Evolutionary conservation across 2,888 invertebrate species (phyloP), one percentile per base, ranked within the genome.

Genomic region (Ectemnius continuus): DNA sequence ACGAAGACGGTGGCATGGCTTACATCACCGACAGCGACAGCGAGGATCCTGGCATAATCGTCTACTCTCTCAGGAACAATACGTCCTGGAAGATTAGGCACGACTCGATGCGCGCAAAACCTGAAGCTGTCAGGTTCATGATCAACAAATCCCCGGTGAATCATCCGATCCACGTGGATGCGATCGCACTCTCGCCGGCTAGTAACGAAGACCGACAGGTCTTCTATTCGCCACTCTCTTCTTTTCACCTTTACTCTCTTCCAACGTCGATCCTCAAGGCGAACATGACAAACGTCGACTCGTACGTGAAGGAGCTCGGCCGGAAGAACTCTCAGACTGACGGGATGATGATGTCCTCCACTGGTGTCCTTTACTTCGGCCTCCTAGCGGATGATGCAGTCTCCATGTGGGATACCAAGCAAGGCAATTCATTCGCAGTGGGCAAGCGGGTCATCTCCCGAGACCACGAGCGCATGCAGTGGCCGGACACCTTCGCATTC

Each of bases 291-390:
- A 80, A 87, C 60, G 81, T 89, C 4, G 84, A 85, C 13, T 79
- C 78, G 0, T 91, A 92, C 75, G 93, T 95, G 0, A 92, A 90
- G 6, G 93, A 94, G 76, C 89, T 94, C 56, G 95, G 95, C 0
- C 85, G 90, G 0, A 95, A 95, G 86, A 89, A 92, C 0, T 95
- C 95, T 0, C 94, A 95, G 88, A 94, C 94, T 0, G 95, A 94
- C 84, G 95, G 95, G 0, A 95, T 96, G 94, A 93, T 94, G 74
- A 95, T 95, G 94, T 95, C 95, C 81, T 93, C 94, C 16, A 91
- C 91, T 18, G 95, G 95, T 2, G 88, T 93, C 4, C 91, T 96
- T 11, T 96, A 95, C 91, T 95, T 93, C 88, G 95, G 95, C 57
- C 91, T 95, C 28, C 89, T 96, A 67, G 93, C 93, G 64, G 94